Evolutionary conservation across 2,113 vertebrate species (phyloP), one percentile per base, ranked within the genome.

Genomic region (Tragulus kanchil): DNA sequence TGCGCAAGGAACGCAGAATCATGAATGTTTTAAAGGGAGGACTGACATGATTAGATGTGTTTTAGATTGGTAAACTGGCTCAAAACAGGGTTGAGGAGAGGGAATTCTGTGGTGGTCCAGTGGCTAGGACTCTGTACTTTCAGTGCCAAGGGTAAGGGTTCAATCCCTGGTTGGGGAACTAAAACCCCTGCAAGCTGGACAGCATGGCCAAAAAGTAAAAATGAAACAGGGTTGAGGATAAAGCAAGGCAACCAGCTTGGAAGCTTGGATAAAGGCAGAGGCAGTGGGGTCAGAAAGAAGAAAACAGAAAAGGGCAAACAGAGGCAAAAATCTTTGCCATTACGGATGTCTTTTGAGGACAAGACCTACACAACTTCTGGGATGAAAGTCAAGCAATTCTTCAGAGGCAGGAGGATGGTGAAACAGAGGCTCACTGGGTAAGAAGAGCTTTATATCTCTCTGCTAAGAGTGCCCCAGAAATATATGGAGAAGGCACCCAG

Each of bases 61-160:
- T 96, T 96, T 59, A 95, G 90, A 92, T 13, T 81, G 14, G 36
- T 58, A 77, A 82, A 82, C 42, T 73, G 56, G 36, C 26, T 95
- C 84, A 89, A 69, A 89, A 89, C 73, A 89, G 52, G 71, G 65
- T 17, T 89, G 14, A 77, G 48, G 64, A 94, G 8, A 14, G 42
- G 26, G 17, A 54, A 54, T 54, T 78, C 50, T 28, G 26, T 54
- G 75, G 28, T 0, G 9, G 50, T 54, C 75, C 50, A 54, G 50
- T 31, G 75, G 50, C 31, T 54, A 78, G 75, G 75, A 78, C 75
- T 31, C 17, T 31, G 16, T 15, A 52, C 3, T 6, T 78, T 78
- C 28, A 54, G 28, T 54, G 75, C 28, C 17, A 50, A 78, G 50
- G 75, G 50, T 17, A 15, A 8, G 0, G 50, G 75, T 78, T 78